Conservation (phyloP, 2,888 invertebrate species). For the Pristionchus arcanus region DNA sequence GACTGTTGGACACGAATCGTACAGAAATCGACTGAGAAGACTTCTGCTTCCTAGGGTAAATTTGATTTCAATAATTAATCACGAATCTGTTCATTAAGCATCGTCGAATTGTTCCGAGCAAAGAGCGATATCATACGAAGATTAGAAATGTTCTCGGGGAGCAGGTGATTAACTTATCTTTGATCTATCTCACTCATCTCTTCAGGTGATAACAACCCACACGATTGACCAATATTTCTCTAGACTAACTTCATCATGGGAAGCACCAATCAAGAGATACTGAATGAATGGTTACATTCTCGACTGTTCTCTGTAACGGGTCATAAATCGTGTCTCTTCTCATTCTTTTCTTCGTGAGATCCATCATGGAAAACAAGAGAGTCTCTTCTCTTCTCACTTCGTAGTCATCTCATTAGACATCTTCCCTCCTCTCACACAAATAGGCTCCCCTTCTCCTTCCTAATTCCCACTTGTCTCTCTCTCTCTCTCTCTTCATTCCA, state of each 20-base stretch:
- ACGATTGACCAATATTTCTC: slow-evolving; percentile 2
- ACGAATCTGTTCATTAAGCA: background rate
- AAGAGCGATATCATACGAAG: background rate
- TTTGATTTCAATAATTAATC: background rate
- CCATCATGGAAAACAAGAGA: slow-evolving; percentile 1
- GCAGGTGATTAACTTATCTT: background rate
- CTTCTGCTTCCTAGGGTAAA: background rate
- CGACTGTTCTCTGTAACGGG: background rate
- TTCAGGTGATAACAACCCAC: background rate
- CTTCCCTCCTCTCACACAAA: slow-evolving; percentile 44
- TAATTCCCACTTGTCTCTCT: slow-evolving; percentile 45
- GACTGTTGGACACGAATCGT: background rate
- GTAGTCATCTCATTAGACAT: slow-evolving; percentile 56
- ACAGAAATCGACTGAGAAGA: background rate
- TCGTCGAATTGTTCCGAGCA: background rate
- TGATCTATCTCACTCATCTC: background rate
- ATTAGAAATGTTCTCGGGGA: slow-evolving; percentile 23
- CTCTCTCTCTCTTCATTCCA: background rate
- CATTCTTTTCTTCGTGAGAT: background rate
- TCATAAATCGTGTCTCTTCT: background rate
- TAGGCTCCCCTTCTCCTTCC: slow-evolving; percentile 1
- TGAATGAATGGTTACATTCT: background rate
- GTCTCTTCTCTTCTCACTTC: slow-evolving; percentile 37
- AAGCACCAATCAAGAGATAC: background rate
- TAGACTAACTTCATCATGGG: background rate